A percentile compares a stretch with the other conserved stretches of the same genome.
These are phyloP conservation scores for Hemithea aestivaria DNA, from an alignment of 2,888 invertebrate species.

Conservation along the genomic window DNA sequence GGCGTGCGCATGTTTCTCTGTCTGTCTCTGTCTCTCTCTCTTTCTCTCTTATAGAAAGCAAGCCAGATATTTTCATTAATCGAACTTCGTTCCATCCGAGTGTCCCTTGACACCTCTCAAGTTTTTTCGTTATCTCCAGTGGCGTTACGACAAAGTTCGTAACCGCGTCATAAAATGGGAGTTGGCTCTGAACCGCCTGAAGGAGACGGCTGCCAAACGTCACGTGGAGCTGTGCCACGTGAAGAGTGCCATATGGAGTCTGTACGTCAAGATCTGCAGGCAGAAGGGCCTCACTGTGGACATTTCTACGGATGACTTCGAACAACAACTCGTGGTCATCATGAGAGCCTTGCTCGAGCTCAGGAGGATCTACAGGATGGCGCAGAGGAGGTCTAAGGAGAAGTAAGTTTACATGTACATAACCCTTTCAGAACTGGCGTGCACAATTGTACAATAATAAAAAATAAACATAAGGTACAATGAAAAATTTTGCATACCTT, in stretches of 20 bases:
- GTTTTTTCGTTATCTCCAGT: conserved; percentile 41
- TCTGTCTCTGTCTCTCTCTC: too few relatives aligned
- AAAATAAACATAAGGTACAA: too few relatives aligned
- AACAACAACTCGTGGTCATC: conserved; percentile 80
- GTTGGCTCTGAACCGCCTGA: conserved; percentile 77
- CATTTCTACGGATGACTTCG: conserved; percentile 72
- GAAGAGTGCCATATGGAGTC: conserved; percentile 78
- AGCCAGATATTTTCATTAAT: too few relatives aligned
- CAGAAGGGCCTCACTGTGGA: conserved; percentile 71
- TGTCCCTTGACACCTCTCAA: too few relatives aligned
- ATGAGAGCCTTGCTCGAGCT: conserved; percentile 80
- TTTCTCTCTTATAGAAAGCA: too few relatives aligned
- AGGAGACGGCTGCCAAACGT: conserved; percentile 74
- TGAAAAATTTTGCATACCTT: too few relatives aligned
- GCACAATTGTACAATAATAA: too few relatives aligned
- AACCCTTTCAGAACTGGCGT: too few relatives aligned
- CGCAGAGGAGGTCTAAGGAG: conserved; percentile 58
- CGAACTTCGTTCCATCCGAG: too few relatives aligned
- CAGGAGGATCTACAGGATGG: conserved; percentile 67
- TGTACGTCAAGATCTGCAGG: conserved; percentile 81
- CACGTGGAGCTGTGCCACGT: conserved; percentile 80
- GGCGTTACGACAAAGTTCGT: conserved; percentile 79
- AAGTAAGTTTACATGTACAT: conserved; percentile 44
- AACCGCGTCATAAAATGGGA: conserved; percentile 81
- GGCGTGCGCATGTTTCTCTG: too few relatives aligned